Evolutionary conservation across 2,888 invertebrate species (phyloP), one percentile per base, ranked within the genome.

Genomic region (Pyrrhosoma nymphula): DNA sequence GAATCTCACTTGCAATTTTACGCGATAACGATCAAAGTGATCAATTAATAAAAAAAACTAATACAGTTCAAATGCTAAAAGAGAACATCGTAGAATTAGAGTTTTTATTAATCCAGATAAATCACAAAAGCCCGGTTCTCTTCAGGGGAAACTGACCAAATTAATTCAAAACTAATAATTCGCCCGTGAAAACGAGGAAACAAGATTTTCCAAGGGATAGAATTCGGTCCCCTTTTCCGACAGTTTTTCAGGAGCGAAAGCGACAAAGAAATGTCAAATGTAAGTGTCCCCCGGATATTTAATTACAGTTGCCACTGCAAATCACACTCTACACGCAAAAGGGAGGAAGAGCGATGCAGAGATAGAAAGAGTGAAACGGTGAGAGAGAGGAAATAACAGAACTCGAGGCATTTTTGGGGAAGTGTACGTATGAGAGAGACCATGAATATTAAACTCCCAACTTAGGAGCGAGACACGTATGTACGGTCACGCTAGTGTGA

Each of bases 371-470:
- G 20, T 60, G 60, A 20, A 60, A 60, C 60, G 69, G 26, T 23
- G 69, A 69, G 69, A 69, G 69, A 16, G 30, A 82, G 69, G 69
- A 82, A 82, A 82, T 30, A 14, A 82, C 26, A 35, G 82, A 82
- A 35, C 82, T 82, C 82, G 16, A 35, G 82, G 35, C 82, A 82
- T 82, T 82, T 82, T 35, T 60, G 18, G 69, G 82, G 82, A 82
- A 14, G 35, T 3, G 35, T 35, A 35, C 82, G 82, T 0, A 30
- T 82, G 35, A 35, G 35, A 35, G 35, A 35, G 12, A 10, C 30
- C 82, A 82, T 82, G 82, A 82, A 82, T 82, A 82, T 82, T 82
- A 16, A 82, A 35, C 82, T 82, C 82, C 16, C 23, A 82, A 82
- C 82, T 82, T 30, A 35, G 35, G n/a, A 12, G 35, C 82, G 14